Evolutionary conservation across 2,888 invertebrate genomes (phyloP), one percentile per base, ranked within the genome.

Genomic region (Synergus itoensis): DNA sequence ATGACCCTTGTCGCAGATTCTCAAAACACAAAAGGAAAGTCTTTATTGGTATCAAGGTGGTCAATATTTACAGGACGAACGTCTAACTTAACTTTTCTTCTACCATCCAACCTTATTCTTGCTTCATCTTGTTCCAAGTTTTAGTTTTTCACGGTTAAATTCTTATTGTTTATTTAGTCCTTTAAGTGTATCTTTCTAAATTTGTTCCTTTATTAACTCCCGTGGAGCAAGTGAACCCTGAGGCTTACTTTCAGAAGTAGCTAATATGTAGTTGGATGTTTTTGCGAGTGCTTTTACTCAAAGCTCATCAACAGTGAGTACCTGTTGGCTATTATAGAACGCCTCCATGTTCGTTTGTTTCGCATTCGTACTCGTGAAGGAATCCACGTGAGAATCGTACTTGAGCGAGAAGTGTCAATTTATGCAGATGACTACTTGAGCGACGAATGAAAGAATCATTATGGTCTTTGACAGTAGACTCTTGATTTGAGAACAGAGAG

Each of bases 401-500:
- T 11, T 11, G 36, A 40, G 53, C 28, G 40, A 73, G 73, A 73
- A 73, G 73, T 73, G 73, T 73, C 73, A 73, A 73, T 73, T 73
- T 73, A 73, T 48, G 73, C 73, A 48, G 36, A 73, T 53, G 73
- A 73, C n/a, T n/a, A 48, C 36, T 69, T 73, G n/a, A 73, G 16
- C 36, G 36, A 53, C 53, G 53, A 53, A 53, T 73, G 53, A 73
- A 53, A 73, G 73, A 73, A 73, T 73, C 73, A 73, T 73, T 73
- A 73, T 73, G 48, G 36, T 36, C 48, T 48, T 36, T 73, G 48
- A 73, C 36, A 53, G 73, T 28, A n/a, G n/a, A 8, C 48, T 73
- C 48, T 73, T 73, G 16, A 53, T 28, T 67, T 21, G n/a, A 21
- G 4, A 36, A 73, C 16, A 53, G n/a, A 5, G n/a, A n/a, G 36